These are phyloP conservation scores for Gambusia yucatana DNA, from an alignment of 2,797 vertebrate species.

Conservation along the genomic window DNA sequence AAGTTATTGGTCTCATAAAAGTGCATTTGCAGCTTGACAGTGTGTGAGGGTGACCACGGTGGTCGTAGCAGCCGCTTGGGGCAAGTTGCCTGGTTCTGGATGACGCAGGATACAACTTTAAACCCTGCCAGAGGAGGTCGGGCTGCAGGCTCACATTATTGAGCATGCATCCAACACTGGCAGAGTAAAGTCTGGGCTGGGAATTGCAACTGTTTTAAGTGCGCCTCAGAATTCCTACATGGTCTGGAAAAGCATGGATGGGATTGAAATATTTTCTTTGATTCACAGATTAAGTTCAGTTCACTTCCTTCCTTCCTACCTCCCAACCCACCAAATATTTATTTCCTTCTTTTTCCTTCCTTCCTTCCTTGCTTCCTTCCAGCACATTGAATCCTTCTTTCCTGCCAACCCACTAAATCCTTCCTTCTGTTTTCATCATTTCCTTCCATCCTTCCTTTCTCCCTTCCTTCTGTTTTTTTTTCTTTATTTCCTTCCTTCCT, in stretches of 20 bases:
- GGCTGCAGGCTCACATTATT: slow-evolving; percentile 25
- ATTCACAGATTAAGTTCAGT: background rate
- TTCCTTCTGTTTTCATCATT: background rate
- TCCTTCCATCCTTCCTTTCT: background rate
- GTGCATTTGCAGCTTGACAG: slow-evolving; percentile 38
- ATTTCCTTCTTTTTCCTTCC: too few relatives aligned
- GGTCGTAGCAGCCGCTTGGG: slow-evolving; percentile 19
- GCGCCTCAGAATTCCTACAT: background rate
- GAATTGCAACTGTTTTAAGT: slow-evolving; percentile 17
- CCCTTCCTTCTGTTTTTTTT: background rate
- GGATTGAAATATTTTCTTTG: background rate
- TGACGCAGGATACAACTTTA: slow-evolving; percentile 22
- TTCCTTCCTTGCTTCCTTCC: too few relatives aligned
- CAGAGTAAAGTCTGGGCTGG: background rate
- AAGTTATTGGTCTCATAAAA: slow-evolving; percentile 49
- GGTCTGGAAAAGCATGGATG: background rate
- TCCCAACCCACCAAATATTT: too few relatives aligned
- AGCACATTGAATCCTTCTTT: too few relatives aligned
- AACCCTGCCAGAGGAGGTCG: slow-evolving; percentile 16
- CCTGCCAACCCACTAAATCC: background rate
- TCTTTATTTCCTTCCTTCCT: background rate
- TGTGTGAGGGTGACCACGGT: slow-evolving; percentile 23
- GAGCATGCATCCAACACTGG: slow-evolving; percentile 11
- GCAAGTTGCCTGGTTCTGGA: slow-evolving; percentile 9
- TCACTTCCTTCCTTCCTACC: background rate